Percentiles rank a stretch among this genome's conserved stretches.
These are phyloP conservation scores for Tauraco erythrolophus DNA, from an alignment of 2,113 vertebrate species.

Conservation along the genomic window DNA sequence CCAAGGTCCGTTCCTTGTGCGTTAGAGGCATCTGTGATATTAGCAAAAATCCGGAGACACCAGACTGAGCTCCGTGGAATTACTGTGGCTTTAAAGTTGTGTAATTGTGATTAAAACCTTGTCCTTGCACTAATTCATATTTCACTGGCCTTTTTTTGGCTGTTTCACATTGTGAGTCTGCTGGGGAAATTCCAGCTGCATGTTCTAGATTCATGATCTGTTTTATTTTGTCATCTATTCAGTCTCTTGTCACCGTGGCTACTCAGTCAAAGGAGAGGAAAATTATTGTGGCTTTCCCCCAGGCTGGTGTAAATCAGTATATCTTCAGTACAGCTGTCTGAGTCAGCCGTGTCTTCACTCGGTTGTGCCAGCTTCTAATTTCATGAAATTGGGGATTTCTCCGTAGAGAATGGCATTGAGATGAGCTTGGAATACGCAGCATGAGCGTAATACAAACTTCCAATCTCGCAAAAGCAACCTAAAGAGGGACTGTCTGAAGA, in stretches of 20 bases:
- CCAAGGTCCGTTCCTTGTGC: background rate
- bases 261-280: background rate
- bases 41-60: background rate
- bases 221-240: constrained; percentile 5
- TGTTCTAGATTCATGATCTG: background rate
- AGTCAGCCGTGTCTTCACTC: background rate
- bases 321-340: background rate
- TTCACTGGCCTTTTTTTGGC: background rate
- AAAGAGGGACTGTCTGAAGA: background rate
- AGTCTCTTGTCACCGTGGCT: background rate
- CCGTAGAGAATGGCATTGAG: fast-evolving
- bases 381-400: background rate
- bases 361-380: background rate
- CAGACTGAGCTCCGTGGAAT: background rate
- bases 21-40: background rate
- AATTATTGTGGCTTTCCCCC: background rate
- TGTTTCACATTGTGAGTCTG: background rate
- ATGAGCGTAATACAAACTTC: fast-evolving
- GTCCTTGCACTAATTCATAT: constrained; percentile 6
- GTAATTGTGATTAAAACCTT: constrained; percentile 2
- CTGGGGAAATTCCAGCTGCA: constrained; percentile 19
- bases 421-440: background rate
- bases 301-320: background rate
- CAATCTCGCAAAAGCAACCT: background rate
- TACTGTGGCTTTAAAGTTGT: background rate